Evolutionary conservation across 1,140 invertebrate species (phyloP), one percentile per base, ranked within the genome.

Genomic region (Trypoxylus dichotomus): DNA sequence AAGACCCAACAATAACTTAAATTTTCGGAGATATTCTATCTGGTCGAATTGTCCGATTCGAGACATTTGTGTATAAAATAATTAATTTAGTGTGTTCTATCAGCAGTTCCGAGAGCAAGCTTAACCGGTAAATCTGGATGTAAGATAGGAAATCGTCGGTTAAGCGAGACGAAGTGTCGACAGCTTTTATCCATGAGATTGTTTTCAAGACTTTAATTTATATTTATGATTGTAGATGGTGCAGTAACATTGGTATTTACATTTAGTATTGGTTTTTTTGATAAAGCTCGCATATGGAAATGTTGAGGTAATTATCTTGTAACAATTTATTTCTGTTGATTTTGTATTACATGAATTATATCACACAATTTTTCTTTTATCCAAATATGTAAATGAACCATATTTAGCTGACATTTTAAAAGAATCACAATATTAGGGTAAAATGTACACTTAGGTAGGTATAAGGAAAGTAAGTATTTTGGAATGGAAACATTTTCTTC

Each of bases 51-150:
- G 60, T 68, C 27, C 24, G 60, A 68, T 8, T 68, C 21, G 24
- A 27, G 60, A 24, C 60, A 24, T 29, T 68, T 29, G 1, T 15
- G 60, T 29, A 29, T 68, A 68, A 68, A 68, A 27, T 68, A 68
- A 68, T 68, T 68, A 68, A 68, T 68, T 68, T 68, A 68, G 60
- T 68, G 60, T 27, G 24, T 13, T 68, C 21, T 68, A 68, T 68
- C 60, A 68, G 60, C 60, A 68, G 24, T 68, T 15, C 2, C 19
- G 24, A 25, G 60, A 7, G 25, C 11, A 29, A 68, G 60, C 60
- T 68, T 68, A 68, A 54, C 15, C n/a, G 15, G 47, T 54, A 54
- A 68, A 68, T 68, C 27, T 68, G 24, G 27, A 68, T 24, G 19
- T 25, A 8, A 68, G 60, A 68, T 24, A 68, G 60, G 24, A 68